These are phyloP conservation scores for Trachelus tabidus DNA, from an alignment of 2,888 invertebrate species.

Conservation along the genomic window DNA sequence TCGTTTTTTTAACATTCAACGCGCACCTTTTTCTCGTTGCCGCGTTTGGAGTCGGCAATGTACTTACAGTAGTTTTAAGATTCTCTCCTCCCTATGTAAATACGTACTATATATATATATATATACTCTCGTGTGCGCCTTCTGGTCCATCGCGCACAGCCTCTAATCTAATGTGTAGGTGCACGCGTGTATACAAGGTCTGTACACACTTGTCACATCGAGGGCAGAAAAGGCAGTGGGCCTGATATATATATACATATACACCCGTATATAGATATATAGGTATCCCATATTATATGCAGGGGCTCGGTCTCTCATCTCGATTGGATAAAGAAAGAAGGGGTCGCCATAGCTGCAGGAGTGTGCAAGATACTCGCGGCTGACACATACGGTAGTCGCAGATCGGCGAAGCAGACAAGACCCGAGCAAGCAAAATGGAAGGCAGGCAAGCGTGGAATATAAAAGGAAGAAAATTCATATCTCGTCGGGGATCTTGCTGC, in stretches of 20 bases:
- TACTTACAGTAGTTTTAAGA: background rate
- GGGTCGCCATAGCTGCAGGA: background rate
- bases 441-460: constrained; percentile 65
- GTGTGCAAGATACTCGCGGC: constrained; percentile 17
- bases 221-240: constrained; percentile 35
- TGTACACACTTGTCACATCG: constrained; percentile 32
- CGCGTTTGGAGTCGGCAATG: background rate
- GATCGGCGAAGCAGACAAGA: constrained; percentile 64
- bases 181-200: constrained; percentile 17
- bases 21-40: constrained; percentile 30
- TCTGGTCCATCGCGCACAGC: background rate
- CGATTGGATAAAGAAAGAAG: background rate
- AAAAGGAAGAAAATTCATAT: constrained; percentile 64
- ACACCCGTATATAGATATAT: background rate
- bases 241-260: constrained; percentile 14
- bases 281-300: background rate
- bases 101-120: background rate
- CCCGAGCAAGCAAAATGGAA: constrained; percentile 63
- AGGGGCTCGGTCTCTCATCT: background rate
- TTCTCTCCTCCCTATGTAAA: constrained; percentile 8
- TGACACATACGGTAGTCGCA: constrained; percentile 64
- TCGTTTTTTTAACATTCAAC: constrained; percentile 57
- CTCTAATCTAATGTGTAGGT: background rate
- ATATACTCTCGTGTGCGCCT: background rate
- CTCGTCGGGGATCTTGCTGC: constrained; percentile 64